phyloP scores from a whole-genome alignment of 2,797 vertebrate species.

The Prunella strophiata region DNA sequence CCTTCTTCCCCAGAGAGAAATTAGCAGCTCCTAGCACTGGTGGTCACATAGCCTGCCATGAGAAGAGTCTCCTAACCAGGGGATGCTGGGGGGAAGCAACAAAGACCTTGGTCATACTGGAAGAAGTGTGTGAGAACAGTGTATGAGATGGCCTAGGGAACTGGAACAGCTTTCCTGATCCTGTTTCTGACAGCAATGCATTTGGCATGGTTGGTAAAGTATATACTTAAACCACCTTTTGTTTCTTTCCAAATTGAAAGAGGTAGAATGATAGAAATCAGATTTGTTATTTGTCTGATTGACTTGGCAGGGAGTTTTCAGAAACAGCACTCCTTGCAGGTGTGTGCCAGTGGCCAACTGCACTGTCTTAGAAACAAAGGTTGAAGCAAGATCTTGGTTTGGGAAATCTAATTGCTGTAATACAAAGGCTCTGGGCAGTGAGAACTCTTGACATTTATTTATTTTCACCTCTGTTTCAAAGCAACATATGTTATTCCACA shows the following conservation, averaged over 20 bases:
- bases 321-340: background rate
- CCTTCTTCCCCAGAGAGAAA: background rate
- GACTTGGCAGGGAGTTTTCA: background rate
- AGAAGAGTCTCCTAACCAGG: background rate
- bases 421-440: background rate
- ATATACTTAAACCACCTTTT: background rate
- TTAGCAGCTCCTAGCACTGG: background rate
- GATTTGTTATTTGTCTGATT: background rate
- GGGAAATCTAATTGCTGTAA: background rate
- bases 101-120: background rate
- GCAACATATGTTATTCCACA: background rate
- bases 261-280: background rate
- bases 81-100: background rate
- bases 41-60: accelerated
- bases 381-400: background rate
- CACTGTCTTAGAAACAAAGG: background rate
- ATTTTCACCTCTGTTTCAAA: background rate
- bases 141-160: background rate
- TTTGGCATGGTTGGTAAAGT: background rate
- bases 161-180: background rate
- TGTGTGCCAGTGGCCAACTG: background rate
- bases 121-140: background rate
- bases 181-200: background rate
- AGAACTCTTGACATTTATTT: background rate
- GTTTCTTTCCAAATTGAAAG: background rate